Conservation (phyloP, 1,140 invertebrate genomes). For the Anagrus nilaparvatae region DNA sequence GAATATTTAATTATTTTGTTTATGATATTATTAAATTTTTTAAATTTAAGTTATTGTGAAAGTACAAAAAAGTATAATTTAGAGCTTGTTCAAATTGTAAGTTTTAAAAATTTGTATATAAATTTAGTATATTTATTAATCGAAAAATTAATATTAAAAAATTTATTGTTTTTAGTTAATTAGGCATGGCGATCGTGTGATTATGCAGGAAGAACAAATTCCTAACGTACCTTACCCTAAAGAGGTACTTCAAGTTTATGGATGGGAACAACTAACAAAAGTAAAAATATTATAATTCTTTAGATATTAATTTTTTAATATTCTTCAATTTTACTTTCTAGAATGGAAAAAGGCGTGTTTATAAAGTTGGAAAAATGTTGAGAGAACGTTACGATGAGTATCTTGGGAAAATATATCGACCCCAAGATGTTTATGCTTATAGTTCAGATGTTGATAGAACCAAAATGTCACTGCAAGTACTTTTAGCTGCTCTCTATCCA, state of each 20-base stretch:
- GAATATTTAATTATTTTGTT: no score
- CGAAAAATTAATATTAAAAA: no score
- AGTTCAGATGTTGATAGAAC: conserved; percentile 51
- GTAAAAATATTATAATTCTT: no score
- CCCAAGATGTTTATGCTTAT: conserved; percentile 41
- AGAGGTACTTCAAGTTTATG: conserved; percentile 40
- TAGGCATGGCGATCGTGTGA: conserved; percentile 46
- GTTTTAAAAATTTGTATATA: not conserved
- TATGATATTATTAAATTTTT: no score
- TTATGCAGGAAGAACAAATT: conserved; percentile 37
- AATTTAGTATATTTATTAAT: no score
- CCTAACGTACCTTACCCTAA: conserved; percentile 38
- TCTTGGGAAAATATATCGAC: conserved; percentile 45
- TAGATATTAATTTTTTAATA: not conserved
- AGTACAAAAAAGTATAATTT: not conserved
- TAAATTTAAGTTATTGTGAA: no score
- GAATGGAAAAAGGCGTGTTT: conserved; percentile 49
- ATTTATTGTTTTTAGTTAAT: conserved; percentile 33
- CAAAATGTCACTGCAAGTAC: conserved; percentile 60
- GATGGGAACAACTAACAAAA: conserved; percentile 44
- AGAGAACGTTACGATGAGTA: conserved; percentile 46
- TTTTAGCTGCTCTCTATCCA: conserved; percentile 58
- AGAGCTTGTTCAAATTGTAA: conserved; percentile 8
- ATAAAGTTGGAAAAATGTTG: conserved; percentile 48
- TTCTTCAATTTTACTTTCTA: conserved; percentile 22